Evolutionary conservation across 2,797 vertebrate species (phyloP), one percentile per base, ranked within the genome.

Genomic region (Scolopax bukidnonensis): DNA sequence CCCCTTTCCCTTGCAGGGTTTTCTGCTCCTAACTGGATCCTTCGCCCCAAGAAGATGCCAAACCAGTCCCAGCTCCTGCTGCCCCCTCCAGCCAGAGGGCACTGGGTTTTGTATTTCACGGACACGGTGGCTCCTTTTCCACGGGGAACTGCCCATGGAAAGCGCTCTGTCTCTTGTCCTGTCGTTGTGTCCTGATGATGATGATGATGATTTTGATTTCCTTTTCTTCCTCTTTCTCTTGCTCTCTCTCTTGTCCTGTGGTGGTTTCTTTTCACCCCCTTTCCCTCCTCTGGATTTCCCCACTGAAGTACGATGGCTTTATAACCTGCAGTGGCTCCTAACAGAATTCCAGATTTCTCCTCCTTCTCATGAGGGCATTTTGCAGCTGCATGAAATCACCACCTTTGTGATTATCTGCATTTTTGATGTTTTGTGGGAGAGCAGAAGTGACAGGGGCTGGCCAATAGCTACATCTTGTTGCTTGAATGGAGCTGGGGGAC

Each of bases 1-100:
- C 78, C 60, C 85, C 87, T 97, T 97, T 89, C 75, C 87, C 90
- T 95, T 82, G 60, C 97, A 98, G 98, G 97, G 98, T 98, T 91
- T 98, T 98, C 98, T 97, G 97, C 97, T 98, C 98, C 97, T 98
- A 98, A 98, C 92, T 11, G 93, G 97, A 98, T 80, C 84, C 61
- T 94, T 81, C 74, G 3, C 92, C 93, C 94, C 85, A 64, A 89
- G 12, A 87, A 95, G 97, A 97, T 88, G 95, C 94, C 96, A 91
- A 97, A 95, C 93, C 96, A 76, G 94, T 92, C 89, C 89, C 68
- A 67, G 96, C 75, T 28, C 71, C 95, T n/a, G 94, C 94, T 95
- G 93, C 51, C 40, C 79, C 53, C 84, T 92, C 93, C 84, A n/a
- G 95, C 93, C 8, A 0, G 77, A 94, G 76, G 91, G 94, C 94